A percentile compares a stretch with the other conserved stretches of the same genome.
These are phyloP conservation scores for Drepanosiphum platanoidis DNA, from an alignment of 2,888 invertebrate species.

Conservation along the genomic window DNA sequence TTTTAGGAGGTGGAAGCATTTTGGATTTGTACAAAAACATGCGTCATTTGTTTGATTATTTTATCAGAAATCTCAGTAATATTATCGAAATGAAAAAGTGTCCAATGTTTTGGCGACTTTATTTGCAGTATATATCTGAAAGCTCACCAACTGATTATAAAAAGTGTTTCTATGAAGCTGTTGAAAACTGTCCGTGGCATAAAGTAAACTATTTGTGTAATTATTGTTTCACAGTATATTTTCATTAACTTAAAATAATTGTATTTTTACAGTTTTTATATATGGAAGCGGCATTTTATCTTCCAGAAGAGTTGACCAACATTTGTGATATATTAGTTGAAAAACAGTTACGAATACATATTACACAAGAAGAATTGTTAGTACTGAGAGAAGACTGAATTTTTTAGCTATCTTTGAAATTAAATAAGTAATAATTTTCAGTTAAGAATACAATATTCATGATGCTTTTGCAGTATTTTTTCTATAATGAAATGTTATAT, in stretches of 20 bases:
- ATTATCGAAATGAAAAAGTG: conserved; percentile 64
- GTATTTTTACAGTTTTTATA: conserved; percentile 70
- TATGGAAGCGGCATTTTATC: conserved; percentile 74
- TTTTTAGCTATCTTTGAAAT: background rate
- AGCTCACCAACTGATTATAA: conserved; percentile 67
- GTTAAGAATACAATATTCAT: too few relatives aligned
- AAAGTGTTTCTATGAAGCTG: conserved; percentile 70
- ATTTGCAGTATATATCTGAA: conserved; percentile 71
- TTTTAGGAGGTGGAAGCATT: conserved; percentile 53
- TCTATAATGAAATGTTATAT: too few relatives aligned
- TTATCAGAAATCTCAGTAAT: conserved; percentile 49
- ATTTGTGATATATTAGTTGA: conserved; percentile 81
- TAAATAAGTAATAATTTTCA: too few relatives aligned
- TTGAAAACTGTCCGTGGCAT: conserved; percentile 75
- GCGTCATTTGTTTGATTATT: conserved; percentile 47
- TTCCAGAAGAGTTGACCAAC: conserved; percentile 74
- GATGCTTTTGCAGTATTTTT: too few relatives aligned
- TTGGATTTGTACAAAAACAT: conserved; percentile 49
- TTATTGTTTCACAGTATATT: background rate
- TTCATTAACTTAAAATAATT: background rate
- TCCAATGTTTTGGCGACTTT: conserved; percentile 71
- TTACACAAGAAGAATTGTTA: conserved; percentile 80
- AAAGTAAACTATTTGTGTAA: too few relatives aligned
- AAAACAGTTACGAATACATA: conserved; percentile 78
- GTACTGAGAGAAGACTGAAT: conserved; percentile 69